Percentiles rank a stretch among this genome's conserved stretches.
phyloP scores from a whole-genome alignment of 2,888 invertebrate species.

The Ophion ventricosus region DNA sequence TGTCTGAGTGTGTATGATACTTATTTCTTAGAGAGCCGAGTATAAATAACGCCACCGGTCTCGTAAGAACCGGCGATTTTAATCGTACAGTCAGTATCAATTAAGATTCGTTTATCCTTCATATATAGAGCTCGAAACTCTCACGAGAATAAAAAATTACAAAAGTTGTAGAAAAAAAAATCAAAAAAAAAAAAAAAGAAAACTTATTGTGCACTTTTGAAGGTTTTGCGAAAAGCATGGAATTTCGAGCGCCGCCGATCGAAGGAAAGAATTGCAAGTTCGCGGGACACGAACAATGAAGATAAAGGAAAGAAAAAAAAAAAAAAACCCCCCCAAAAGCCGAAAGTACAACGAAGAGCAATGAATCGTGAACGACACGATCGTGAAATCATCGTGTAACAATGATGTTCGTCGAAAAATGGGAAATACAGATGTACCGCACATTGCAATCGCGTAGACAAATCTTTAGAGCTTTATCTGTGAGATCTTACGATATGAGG shows the following conservation, averaged over 20 bases:
- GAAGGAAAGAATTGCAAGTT: slow-evolving; percentile 13
- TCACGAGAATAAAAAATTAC: slow-evolving; percentile 33
- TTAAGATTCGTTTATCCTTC: slow-evolving; percentile 22
- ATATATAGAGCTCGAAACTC: not conserved
- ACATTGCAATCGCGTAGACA: slow-evolving; percentile 32
- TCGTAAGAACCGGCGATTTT: slow-evolving; percentile 24
- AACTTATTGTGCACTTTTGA: slow-evolving; percentile 49
- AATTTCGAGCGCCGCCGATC: slow-evolving; percentile 28
- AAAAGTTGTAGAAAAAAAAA: slow-evolving; percentile 31
- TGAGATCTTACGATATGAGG: slow-evolving; percentile 61
- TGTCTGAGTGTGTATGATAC: slow-evolving; percentile 28
- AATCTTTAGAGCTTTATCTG: slow-evolving; percentile 51
- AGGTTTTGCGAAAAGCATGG: slow-evolving; percentile 62
- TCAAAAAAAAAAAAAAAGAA: not conserved
- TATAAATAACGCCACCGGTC: slow-evolving; percentile 36
- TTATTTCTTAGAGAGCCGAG: slow-evolving; percentile 40
- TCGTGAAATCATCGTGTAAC: slow-evolving; percentile 33
- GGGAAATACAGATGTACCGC: slow-evolving; percentile 40
- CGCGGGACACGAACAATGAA: not conserved
- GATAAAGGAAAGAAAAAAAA: not conserved
- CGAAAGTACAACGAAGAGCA: slow-evolving; percentile 25
- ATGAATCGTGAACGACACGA: slow-evolving; percentile 27
- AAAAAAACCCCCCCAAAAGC: too few species aligned
- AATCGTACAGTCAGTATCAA: slow-evolving; percentile 40
- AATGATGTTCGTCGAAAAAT: slow-evolving; percentile 10